Conservation (phyloP, 35 echinoderm and acorn worm genomes). For the Nesometra sesokonis region DNA sequence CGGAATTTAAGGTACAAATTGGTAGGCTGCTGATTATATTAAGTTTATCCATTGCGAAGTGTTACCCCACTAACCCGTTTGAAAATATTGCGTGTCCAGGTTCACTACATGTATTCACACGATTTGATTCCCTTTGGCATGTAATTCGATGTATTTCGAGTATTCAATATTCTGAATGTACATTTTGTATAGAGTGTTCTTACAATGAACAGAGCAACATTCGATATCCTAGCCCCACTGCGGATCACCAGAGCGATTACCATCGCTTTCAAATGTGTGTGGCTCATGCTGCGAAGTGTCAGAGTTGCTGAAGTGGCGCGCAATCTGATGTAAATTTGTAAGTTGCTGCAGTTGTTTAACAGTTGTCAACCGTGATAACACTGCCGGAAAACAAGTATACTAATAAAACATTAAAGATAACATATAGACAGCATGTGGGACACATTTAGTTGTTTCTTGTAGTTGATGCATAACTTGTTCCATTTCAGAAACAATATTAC, state of each 20-base stretch:
- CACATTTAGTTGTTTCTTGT: no score
- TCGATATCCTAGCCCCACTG: not conserved
- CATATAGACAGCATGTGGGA: no score
- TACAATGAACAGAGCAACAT: not conserved
- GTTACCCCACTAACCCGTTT: not conserved
- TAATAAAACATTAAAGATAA: no score
- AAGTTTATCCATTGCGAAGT: no score
- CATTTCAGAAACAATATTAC: no score
- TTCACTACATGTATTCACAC: not conserved
- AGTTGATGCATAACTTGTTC: no score
- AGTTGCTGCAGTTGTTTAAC: no score
- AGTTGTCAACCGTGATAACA: no score
- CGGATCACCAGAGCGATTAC: not conserved
- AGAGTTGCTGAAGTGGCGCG: not conserved
- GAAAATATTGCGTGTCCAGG: not conserved
- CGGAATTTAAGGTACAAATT: not conserved
- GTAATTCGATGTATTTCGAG: no score
- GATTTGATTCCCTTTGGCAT: not conserved
- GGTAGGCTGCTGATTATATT: not conserved
- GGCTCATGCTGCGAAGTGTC: not conserved
- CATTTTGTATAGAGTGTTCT: not conserved
- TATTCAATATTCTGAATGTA: no score
- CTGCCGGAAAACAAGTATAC: no score
- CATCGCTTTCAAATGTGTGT: not conserved
- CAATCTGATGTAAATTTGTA: no score